A percentile compares a stretch with the other conserved stretches of the same genome.
phyloP scores from a whole-genome alignment of 1,140 invertebrate species.

The Danaus plexippus region DNA sequence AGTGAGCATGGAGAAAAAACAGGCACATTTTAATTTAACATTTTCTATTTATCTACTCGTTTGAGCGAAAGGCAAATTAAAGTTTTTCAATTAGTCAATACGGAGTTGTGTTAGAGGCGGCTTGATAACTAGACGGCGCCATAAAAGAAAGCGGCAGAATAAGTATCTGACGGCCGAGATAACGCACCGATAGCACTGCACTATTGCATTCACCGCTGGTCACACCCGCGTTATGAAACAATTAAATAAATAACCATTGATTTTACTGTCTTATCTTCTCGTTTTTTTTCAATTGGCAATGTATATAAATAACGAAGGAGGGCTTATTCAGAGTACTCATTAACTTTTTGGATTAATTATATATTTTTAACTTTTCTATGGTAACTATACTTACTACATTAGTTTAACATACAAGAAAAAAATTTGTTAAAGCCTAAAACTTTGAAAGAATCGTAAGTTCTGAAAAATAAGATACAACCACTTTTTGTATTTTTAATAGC shows the following conservation, averaged over 20 bases:
- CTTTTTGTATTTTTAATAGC: neutral
- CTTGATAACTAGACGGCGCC: conserved; percentile 18
- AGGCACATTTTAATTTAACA: too few species aligned
- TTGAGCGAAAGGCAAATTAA: conserved; percentile 11
- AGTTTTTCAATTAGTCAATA: conserved; percentile 20
- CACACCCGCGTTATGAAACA: conserved; percentile 6
- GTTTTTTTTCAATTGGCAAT: too few species aligned
- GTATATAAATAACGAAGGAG: too few species aligned
- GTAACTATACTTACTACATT: too few species aligned
- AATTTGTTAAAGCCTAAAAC: neutral
- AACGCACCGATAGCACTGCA: conserved; percentile 13
- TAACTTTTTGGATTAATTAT: too few species aligned
- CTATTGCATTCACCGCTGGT: neutral
- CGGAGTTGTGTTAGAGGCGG: conserved; percentile 15
- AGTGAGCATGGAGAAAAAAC: too few species aligned
- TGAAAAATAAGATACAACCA: neutral
- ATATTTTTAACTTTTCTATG: too few species aligned
- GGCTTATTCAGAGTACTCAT: too few species aligned
- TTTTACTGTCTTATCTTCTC: too few species aligned
- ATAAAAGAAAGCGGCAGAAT: conserved; percentile 22
- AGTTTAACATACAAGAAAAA: too few species aligned
- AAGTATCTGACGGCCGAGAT: conserved; percentile 4
- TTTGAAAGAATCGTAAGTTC: neutral
- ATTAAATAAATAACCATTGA: too few species aligned
- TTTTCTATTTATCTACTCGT: too few species aligned